Conservation (phyloP, 2,797 vertebrate species). For the Schizopygopsis malacanthus region DNA sequence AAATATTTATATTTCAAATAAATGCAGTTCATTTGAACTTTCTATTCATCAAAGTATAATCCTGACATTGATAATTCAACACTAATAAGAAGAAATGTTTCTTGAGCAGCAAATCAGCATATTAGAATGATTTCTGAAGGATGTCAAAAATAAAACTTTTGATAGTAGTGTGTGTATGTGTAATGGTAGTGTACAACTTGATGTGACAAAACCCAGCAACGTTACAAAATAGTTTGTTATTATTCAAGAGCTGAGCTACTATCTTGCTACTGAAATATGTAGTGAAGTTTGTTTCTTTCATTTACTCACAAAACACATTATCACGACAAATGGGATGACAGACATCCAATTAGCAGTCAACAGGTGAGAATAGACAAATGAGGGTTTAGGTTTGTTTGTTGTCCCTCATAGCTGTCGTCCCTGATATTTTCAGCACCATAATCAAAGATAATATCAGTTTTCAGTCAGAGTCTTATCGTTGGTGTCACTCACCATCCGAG, state of each 20-base stretch:
- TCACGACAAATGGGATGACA: constrained; percentile 21
- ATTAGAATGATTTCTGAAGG: background rate
- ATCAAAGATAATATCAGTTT: constrained; percentile 30
- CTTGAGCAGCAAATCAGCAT: background rate
- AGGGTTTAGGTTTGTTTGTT: constrained; percentile 38
- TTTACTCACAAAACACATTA: background rate
- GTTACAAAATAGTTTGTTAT: background rate
- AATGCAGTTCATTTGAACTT: background rate
- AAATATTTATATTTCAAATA: background rate
- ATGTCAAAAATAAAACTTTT: background rate
- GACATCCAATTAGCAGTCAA: constrained; percentile 23
- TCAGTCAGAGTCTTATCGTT: constrained; percentile 20
- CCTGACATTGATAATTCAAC: background rate
- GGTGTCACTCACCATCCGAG: background rate
- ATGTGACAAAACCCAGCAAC: background rate
- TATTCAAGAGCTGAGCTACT: background rate
- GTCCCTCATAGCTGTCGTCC: background rate
- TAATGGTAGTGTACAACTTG: background rate
- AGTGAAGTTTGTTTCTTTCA: constrained; percentile 1
- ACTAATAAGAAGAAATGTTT: background rate
- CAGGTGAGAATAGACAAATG: constrained; percentile 7
- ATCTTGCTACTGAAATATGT: background rate
- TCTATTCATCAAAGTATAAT: background rate
- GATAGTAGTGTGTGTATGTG: too few relatives aligned
- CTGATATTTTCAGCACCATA: constrained; percentile 5